Conservation (phyloP, 1,140 invertebrate species). For the Agrypnia vestita region DNA sequence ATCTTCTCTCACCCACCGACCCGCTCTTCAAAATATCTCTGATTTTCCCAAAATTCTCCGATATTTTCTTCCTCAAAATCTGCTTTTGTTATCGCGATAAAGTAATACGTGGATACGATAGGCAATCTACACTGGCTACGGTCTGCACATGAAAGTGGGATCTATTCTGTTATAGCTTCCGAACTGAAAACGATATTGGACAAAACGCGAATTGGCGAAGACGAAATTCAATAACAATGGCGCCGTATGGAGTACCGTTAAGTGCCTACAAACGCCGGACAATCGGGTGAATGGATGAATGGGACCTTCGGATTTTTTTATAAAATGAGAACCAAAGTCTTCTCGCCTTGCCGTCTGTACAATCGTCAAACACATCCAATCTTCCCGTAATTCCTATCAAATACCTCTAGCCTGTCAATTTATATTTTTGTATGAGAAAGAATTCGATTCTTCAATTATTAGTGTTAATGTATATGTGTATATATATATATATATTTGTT, state of each 20-base stretch:
- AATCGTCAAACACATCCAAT: not conserved
- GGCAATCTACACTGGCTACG: conserved; percentile 13
- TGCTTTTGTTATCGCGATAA: conserved; percentile 29
- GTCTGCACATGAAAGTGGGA: conserved; percentile 29
- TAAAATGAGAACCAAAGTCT: conserved; percentile 28
- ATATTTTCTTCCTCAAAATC: conserved; percentile 9
- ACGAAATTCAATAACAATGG: conserved; percentile 39
- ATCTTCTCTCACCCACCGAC: too few relatives aligned
- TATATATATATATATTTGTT: too few relatives aligned
- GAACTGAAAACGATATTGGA: conserved; percentile 39
- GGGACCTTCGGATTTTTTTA: conserved; percentile 12
- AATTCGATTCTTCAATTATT: too few relatives aligned
- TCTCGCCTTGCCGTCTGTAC: not conserved
- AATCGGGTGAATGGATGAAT: conserved; percentile 32
- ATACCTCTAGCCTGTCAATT: too few relatives aligned
- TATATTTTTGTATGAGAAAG: too few relatives aligned
- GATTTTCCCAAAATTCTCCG: not conserved
- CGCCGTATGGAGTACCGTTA: conserved; percentile 34
- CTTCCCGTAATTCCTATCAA: conserved; percentile 1
- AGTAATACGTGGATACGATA: conserved; percentile 34
- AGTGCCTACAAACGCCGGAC: conserved; percentile 34
- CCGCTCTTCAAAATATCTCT: not conserved
- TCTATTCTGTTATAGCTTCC: conserved; percentile 38
- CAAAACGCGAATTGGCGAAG: conserved; percentile 27
- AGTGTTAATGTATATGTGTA: too few relatives aligned